phyloP scores from a whole-genome alignment of 2,797 vertebrate genomes.

The Bradypodion pumilum region DNA sequence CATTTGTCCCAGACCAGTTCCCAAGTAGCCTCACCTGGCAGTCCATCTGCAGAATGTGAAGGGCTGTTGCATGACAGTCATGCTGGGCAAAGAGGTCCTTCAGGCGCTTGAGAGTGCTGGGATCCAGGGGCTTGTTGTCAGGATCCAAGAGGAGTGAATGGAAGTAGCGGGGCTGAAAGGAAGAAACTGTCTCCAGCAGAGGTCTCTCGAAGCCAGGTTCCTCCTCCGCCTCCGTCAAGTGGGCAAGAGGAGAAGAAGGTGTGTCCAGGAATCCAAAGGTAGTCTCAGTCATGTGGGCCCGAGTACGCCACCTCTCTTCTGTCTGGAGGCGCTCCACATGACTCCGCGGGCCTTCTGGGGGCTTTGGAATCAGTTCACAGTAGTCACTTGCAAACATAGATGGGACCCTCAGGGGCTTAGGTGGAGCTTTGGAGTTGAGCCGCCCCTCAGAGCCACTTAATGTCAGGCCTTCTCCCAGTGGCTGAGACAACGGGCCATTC shows the following conservation, averaged over 20 bases:
- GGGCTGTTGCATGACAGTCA: conserved; percentile 74
- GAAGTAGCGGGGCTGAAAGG: conserved; percentile 77
- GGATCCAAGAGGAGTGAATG: conserved; percentile 79
- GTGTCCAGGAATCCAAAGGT: conserved; percentile 82
- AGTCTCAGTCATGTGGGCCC: conserved; percentile 80
- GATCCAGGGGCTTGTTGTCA: conserved; percentile 85
- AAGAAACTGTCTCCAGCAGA: conserved; percentile 76
- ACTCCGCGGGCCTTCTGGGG: conserved; percentile 60
- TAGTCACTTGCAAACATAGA: conserved; percentile 76
- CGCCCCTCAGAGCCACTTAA: conserved; percentile 86
- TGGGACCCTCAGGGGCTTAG: conserved; percentile 82
- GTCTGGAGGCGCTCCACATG: conserved; percentile 78
- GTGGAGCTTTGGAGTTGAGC: conserved; percentile 84
- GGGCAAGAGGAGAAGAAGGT: background rate
- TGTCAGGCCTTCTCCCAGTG: conserved; percentile 66
- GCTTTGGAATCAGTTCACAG: conserved; percentile 81
- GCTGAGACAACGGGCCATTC: conserved; percentile 58
- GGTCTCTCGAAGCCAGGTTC: conserved; percentile 78
- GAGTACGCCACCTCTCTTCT: conserved; percentile 83
- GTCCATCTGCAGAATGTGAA: conserved; percentile 86
- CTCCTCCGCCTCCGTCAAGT: conserved; percentile 38
- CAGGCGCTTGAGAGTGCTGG: conserved; percentile 72
- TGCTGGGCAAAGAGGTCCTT: conserved; percentile 81
- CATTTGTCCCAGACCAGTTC: background rate
- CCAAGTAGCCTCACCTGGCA: conserved; percentile 80